Evolutionary conservation across 2,113 vertebrate genomes (phyloP), one percentile per base, ranked within the genome.

Genomic region (Maccullochella peelii): DNA sequence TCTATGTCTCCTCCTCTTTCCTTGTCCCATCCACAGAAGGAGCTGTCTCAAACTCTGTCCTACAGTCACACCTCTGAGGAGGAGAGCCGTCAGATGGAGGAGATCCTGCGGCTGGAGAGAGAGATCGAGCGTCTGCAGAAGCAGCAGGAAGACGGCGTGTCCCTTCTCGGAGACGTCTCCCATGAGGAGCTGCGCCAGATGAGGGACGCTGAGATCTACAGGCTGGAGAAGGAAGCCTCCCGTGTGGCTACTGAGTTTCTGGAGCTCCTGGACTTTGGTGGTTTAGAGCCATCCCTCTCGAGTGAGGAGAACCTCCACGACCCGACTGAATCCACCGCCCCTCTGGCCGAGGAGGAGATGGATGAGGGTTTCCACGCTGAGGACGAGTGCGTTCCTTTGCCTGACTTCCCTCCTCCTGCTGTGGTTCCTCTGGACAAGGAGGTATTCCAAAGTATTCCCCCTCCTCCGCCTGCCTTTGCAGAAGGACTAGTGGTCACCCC

Each of bases 61-160:
- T 12, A 73, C 83, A 92, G 59, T 63, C 88, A 90, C 21, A 89
- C 96, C 47, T 95, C 96, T 30, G 96, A 97, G 83, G 97, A 97
- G 77, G 97, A 98, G 87, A 96, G 93, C 82, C 96, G 95, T 74
- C 97, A 98, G 92, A 97, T 98, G 97, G 96, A 97, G 90, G 96
- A 97, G 94, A 98, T 98, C 83, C 94, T 97, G 83, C 94, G 97
- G 8, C 92, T 98, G 77, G 97, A 98, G 91, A 94, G 95, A 76
- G 97, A 98, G 94, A 98, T 98, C 27, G 97, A 98, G 84, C 96
- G 96, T 7, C 88, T 98, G 78, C 97, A 97, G 87, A 95, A 93
- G 87, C 97, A 97, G 91, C 96, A 96, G 9, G 95, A 96, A 54
- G 97, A 97, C 27, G 95, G 96, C n/a, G 95, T 97, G 79, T 97